Evolutionary conservation across 2,797 vertebrate species (phyloP).

Genomic region (Enteromius fasciolatus): DNA sequence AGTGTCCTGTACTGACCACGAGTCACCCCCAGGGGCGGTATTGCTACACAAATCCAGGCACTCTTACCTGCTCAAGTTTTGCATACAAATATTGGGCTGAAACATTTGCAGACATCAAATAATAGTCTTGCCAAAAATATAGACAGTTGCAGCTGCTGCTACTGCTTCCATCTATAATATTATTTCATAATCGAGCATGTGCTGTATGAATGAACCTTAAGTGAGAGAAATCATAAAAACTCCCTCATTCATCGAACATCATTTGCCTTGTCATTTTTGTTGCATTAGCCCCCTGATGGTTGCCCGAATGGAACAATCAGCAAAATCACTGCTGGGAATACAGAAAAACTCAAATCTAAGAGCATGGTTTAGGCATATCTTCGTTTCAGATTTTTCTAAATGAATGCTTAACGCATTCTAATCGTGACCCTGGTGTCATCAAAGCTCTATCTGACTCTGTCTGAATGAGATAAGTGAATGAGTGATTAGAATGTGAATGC

Average conservation of each 20-base stretch:
- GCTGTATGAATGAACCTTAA: constrained; percentile 13
- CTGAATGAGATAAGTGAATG: constrained; percentile 54
- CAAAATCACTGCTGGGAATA: not conserved
- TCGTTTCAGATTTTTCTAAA: constrained; percentile 35
- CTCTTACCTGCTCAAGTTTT: constrained; percentile 66
- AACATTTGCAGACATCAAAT: not conserved
- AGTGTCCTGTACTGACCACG: not conserved
- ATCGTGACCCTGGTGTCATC: constrained; percentile 46
- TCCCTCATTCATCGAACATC: not conserved
- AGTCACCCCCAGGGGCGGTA: constrained; percentile 66
- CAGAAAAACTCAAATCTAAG: constrained; percentile 20
- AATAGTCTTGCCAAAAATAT: not conserved
- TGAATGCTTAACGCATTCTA: constrained; percentile 53
- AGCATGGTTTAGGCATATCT: constrained; percentile 16
- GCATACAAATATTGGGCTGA: constrained; percentile 43
- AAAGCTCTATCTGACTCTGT: constrained; percentile 29
- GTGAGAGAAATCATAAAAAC: not conserved
- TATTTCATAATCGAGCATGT: not conserved
- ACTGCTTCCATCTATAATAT: not conserved
- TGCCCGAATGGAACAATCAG: constrained; percentile 33
- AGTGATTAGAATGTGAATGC: constrained; percentile 58
- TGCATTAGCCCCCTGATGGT: constrained; percentile 40
- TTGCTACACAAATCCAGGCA: constrained; percentile 63
- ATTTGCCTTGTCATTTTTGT: constrained; percentile 21
- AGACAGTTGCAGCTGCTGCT: not conserved